These are phyloP conservation scores for Ceyx melanurus DNA, from an alignment of 2,113 vertebrate species.

Conservation along the genomic window DNA sequence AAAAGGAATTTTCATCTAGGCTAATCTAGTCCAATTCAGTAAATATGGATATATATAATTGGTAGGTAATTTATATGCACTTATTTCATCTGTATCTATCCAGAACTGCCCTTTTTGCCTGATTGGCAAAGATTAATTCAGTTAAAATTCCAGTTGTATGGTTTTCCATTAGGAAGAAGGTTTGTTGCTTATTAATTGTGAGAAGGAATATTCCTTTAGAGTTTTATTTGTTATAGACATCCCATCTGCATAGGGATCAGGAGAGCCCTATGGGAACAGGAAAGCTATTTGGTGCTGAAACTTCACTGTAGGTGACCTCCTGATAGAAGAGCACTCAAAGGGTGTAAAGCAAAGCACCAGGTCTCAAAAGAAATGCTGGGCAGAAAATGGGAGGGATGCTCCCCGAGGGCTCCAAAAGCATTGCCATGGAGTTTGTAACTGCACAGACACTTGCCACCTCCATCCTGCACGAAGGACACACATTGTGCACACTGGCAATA, in stretches of 20 bases:
- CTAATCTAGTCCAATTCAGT: background rate
- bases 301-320: constrained; percentile 57
- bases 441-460: constrained; percentile 52
- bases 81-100: background rate
- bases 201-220: background rate
- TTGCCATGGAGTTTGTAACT: constrained; percentile 36
- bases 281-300: constrained; percentile 35
- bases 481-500: constrained; percentile 55
- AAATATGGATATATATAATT: background rate
- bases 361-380: constrained; percentile 62
- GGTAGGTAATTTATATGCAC: background rate
- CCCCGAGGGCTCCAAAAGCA: constrained; percentile 44
- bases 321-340: constrained; percentile 30
- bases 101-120: background rate
- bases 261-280: background rate
- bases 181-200: background rate
- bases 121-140: background rate
- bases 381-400: constrained; percentile 56
- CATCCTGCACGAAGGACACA: constrained; percentile 53
- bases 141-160: background rate
- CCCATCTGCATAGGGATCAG: background rate
- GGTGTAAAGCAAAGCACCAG: background rate
- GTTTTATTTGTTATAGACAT: background rate
- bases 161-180: background rate
- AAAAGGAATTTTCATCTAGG: background rate